Evolutionary conservation across 2,113 vertebrate species (phyloP), one percentile per base, ranked within the genome.

Genomic region (Seriola dumerili): DNA sequence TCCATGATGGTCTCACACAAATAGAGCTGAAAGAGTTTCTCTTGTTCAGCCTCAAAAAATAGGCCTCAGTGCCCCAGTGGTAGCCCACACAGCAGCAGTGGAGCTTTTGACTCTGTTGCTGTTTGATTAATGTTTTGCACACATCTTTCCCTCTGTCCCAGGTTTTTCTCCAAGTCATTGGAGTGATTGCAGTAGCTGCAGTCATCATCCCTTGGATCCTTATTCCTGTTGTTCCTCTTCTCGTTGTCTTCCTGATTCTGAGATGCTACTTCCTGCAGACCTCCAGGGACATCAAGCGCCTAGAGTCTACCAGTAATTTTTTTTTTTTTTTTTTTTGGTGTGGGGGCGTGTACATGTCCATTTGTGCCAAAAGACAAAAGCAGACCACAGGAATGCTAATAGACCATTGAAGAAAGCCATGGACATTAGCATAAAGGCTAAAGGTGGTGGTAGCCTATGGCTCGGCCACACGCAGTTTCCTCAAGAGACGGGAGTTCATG

Each of bases 221-320:
- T 1, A 90, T 97, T 78, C 96, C 96, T 2, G 91, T 98, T 75
- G 72, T 96, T 88, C 96, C 96, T 34, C 96, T 99, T 21, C 84
- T 95, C 77, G 85, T 94, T 79, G 3, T 96, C 91, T 97, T 98
- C 94, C 90, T 97, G 89, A 84, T 96, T 85, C 95, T 98, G 85
- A 96, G 97, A 21, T 83, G 91, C 17, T 99, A 98, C 89, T 98
- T 97, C 93, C 95, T 97, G 88, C 91, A 94, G 83, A 97, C 97
- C 3, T 97, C 97, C 54, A 95, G 96, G 89, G 96, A 98, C 81
- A 96, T 97, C 90, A 97, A 98, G 92, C 96, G 96, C 55, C 95
- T 98, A 10, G 96, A 97, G 91, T 96, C 96, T 73, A 97, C 96
- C 89, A 97, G 97, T 97, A 95, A 93, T 95, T 95, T 70, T 85